phyloP scores from a whole-genome alignment of 2,113 vertebrate species.

The Epinephelus fuscoguttatus region DNA sequence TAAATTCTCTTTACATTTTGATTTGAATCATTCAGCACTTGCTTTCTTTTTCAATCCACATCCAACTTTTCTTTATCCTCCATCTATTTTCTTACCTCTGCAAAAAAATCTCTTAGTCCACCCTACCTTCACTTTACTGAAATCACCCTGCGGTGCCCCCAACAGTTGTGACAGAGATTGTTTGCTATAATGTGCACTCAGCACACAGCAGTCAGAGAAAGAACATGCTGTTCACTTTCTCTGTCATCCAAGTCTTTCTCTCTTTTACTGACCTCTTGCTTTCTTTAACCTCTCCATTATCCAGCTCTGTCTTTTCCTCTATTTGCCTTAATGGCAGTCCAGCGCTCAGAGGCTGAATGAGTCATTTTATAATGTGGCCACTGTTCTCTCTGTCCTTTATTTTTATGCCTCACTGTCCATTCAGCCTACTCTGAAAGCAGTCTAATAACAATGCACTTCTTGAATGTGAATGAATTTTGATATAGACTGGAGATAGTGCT shows the following conservation, averaged over 20 bases:
- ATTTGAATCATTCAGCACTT: neutral
- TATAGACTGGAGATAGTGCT: neutral
- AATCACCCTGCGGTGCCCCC: slow-evolving; percentile 23
- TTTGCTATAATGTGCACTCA: slow-evolving; percentile 27
- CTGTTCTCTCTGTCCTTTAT: slow-evolving; percentile 25
- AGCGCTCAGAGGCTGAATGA: slow-evolving; percentile 33
- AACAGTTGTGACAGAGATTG: slow-evolving; percentile 15
- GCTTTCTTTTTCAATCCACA: neutral
- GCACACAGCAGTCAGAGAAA: slow-evolving; percentile 23
- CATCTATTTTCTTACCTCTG: neutral
- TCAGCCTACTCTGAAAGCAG: slow-evolving; percentile 21
- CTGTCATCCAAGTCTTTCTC: slow-evolving; percentile 4
- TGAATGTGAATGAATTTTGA: neutral
- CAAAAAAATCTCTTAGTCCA: neutral
- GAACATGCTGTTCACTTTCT: slow-evolving; percentile 32
- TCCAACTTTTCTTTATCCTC: slow-evolving; percentile 20
- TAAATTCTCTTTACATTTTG: slow-evolving; percentile 5
- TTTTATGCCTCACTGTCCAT: neutral
- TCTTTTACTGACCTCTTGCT: slow-evolving; percentile 3
- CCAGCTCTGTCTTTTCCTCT: slow-evolving; percentile 31
- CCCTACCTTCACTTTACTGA: slow-evolving; percentile 9
- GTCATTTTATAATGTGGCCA: slow-evolving; percentile 22
- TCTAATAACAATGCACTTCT: slow-evolving; percentile 6
- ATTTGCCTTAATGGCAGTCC: slow-evolving; percentile 43
- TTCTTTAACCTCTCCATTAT: slow-evolving; percentile 36